Conservation (phyloP, 2,888 invertebrate genomes). For the Maniola hyperantus region DNA sequence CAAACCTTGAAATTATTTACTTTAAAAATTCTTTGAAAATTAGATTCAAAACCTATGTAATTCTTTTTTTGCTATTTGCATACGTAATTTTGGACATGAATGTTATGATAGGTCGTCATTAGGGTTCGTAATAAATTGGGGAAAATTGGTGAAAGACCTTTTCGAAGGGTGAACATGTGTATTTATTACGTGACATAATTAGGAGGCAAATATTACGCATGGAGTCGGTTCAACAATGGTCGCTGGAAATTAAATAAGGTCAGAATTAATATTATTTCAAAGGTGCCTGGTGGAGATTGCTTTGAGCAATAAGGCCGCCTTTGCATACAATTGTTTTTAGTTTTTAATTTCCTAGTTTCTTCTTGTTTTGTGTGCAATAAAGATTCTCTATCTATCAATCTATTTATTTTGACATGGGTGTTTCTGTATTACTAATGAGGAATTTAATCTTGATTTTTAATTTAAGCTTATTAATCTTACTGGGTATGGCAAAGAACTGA, state of each 20-base stretch:
- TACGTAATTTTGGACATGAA: not conserved
- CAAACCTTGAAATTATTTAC: not conserved
- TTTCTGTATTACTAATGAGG: not conserved
- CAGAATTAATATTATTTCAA: constrained; percentile 2
- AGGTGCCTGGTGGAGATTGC: no score
- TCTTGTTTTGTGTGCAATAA: no score
- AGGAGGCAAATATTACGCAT: not conserved
- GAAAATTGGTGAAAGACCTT: not conserved
- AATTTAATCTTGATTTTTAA: not conserved
- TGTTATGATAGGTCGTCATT: not conserved
- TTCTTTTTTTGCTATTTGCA: not conserved
- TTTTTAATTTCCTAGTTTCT: no score
- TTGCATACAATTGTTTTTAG: no score
- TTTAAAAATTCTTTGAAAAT: not conserved
- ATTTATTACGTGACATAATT: not conserved
- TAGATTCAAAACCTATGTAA: not conserved
- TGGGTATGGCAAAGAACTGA: not conserved
- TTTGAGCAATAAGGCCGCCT: no score
- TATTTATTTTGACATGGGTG: not conserved
- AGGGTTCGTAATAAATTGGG: not conserved
- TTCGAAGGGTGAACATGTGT: not conserved
- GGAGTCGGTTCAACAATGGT: not conserved
- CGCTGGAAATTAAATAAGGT: not conserved
- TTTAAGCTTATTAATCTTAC: not conserved
- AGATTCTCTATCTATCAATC: no score